Conservation (phyloP, 2,888 invertebrate genomes). For the Silvanus unidentatus region DNA sequence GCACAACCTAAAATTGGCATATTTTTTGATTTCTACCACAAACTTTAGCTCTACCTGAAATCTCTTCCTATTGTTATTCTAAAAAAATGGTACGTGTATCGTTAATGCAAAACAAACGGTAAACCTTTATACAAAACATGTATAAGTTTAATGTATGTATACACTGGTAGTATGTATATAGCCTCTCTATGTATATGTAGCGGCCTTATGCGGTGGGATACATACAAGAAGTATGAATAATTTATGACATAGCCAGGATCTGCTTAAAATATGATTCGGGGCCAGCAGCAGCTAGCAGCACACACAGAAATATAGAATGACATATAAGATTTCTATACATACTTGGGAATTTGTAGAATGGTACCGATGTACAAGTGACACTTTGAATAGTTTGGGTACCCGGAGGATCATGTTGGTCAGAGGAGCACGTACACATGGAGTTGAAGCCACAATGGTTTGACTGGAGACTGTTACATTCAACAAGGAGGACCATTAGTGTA, state of each 20-base stretch:
- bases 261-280: not conserved
- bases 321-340: slow-evolving; percentile 24
- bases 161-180: too few species aligned
- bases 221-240: slow-evolving; percentile 1
- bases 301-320: not conserved
- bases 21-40: too few species aligned
- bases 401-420: slow-evolving; percentile 48
- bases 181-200: too few species aligned
- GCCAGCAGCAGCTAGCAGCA: too few species aligned
- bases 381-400: slow-evolving; percentile 39
- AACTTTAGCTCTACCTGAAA: too few species aligned
- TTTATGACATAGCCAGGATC: not conserved
- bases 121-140: too few species aligned
- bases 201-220: not conserved
- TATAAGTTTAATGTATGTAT: too few species aligned
- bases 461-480: slow-evolving; percentile 33
- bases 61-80: too few species aligned
- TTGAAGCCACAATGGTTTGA: slow-evolving; percentile 56
- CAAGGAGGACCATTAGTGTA: slow-evolving; percentile 32
- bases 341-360: slow-evolving; percentile 70
- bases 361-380: slow-evolving; percentile 66
- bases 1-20: too few species aligned
- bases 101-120: too few species aligned
- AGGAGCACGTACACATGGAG: slow-evolving; percentile 65
- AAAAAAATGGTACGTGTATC: too few species aligned